Base-by-base conservation (phyloP, 2,113 vertebrate genomes). In the Charina bottae region DNA sequence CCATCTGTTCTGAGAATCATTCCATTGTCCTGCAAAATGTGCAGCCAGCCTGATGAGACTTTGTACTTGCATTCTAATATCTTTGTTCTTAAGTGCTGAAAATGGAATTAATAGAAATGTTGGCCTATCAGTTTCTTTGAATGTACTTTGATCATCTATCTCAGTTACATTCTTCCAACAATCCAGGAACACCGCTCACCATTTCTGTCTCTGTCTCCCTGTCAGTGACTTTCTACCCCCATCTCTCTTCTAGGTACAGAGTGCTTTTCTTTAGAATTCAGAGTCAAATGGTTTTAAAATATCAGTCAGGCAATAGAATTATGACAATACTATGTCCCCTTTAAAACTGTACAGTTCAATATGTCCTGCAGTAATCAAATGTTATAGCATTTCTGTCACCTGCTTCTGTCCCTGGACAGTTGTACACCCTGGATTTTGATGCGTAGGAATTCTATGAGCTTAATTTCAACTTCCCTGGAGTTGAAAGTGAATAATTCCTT, bases 1-100 rank as follows among this genome's bases (percentile, higher is more conserved):
- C 15, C 94, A 6, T 93, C 49, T 94, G 1, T 68, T 94, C 93
- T 88, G 53, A 85, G 90, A 92, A 94, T 85, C 21, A 8, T 87
- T 8, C 55, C 0, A 0, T 93, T 95, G 88, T 89, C 21, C 9
- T 72, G 10, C 62, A 95, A 94, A 89, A 54, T 64, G 72, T 84
- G 33, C 58, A 55, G 91, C 24, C 53, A 89, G 33, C 64, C 53
- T 64, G 46, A 92, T 62, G 28, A 85, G 58, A 37, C 4, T 2
- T 28, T 28, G 8, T 83, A 92, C 62, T 91, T 90, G 6, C 55
- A 58, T 4, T 55, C 68, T 87, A 92, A 0, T 28, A 90, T 94
- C n/a, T 68, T 89, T 91, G 87, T 83, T 90, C 21, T 68, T 55
- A 26, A 33, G 23, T 90, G 68, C 1, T 15, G 87, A 60, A 33